Evolutionary conservation across 2,888 invertebrate species (phyloP), one percentile per base, ranked within the genome.

Genomic region (Rhogogaster chlorosoma): DNA sequence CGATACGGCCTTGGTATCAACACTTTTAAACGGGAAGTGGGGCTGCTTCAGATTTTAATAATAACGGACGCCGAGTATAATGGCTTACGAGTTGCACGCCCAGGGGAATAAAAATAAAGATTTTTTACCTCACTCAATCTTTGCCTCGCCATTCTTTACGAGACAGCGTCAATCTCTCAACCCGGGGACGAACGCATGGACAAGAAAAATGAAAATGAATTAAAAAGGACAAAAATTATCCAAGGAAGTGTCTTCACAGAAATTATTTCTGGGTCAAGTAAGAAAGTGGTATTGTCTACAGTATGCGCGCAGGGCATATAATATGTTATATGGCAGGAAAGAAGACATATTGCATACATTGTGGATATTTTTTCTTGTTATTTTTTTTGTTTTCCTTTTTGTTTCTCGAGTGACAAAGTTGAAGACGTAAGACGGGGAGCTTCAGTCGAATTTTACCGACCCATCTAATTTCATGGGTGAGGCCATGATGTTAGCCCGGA

Each of bases 41-140:
- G 10, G 61, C 18, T n/a, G 6, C 38, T 38, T 26, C 36, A n/a
- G 70, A 71, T 71, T 71, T 71, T n/a, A 71, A 71, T 70, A 70
- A 70, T 71, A 71, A 71, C 70, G 36, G 70, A 71, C 70, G 70
- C n/a, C 9, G 70, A 38, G n/a, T 71, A 36, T 71, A 71, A 71
- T 71, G 70, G 38, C 22, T 71, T 32, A 38, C 70, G 70, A 71
- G 38, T 71, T 38, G 36, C 70, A 38, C 18, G n/a, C 36, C 70
- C 70, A 9, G 2, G 38, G 70, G 38, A 38, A 71, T 71, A 10
- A 71, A 36, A 71, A 71, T 38, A 10, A 32, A 71, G 9, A 71
- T 36, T 36, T 71, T 38, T 38, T 0, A 2, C 38, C 36, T 70
- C 36, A n/a, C 70, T n/a, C 38, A n/a, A 22, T 61, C 26, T 61